phyloP scores from a whole-genome alignment of 1,140 invertebrate species.

The Hyphantria cunea region DNA sequence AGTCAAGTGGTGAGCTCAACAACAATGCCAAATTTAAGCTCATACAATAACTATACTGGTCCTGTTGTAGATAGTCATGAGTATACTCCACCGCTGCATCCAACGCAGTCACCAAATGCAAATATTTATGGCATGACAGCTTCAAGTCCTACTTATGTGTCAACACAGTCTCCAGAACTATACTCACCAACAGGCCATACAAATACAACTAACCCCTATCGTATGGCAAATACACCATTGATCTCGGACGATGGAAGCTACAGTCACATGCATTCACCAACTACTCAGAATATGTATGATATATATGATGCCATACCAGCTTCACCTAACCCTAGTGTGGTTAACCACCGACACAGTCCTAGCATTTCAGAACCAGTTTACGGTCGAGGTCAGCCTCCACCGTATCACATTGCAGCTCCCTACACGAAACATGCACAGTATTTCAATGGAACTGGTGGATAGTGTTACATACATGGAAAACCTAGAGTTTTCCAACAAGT shows the following conservation, averaged over 20 bases:
- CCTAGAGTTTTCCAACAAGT: slow-evolving; percentile 33
- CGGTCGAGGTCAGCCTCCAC: slow-evolving; percentile 70
- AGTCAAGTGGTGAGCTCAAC: slow-evolving; percentile 76
- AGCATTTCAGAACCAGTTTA: slow-evolving; percentile 65
- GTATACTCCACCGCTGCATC: slow-evolving; percentile 53
- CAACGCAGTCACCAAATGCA: slow-evolving; percentile 58
- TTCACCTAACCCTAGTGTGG: slow-evolving; percentile 60
- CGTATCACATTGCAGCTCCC: slow-evolving; percentile 80
- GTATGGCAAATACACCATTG: slow-evolving; percentile 74
- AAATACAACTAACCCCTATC: slow-evolving; percentile 72
- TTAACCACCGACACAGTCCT: slow-evolving; percentile 62
- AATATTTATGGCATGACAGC: slow-evolving; percentile 62
- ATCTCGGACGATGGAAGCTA: slow-evolving; percentile 76
- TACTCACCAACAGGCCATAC: slow-evolving; percentile 76
- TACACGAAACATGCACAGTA: slow-evolving; percentile 82
- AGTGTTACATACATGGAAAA: slow-evolving; percentile 43
- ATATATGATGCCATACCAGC: slow-evolving; percentile 70
- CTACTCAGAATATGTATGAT: slow-evolving; percentile 74
- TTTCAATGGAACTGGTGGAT: slow-evolving; percentile 78
- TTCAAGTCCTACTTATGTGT: slow-evolving; percentile 69
- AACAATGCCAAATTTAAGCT: slow-evolving; percentile 77
- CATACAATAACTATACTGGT: slow-evolving; percentile 64
- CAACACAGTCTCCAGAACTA: slow-evolving; percentile 69
- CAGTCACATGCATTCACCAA: slow-evolving; percentile 65
- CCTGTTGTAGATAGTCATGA: slow-evolving; percentile 55